Conservation (phyloP, 2,888 invertebrate genomes). For the Torymus tubicola region DNA sequence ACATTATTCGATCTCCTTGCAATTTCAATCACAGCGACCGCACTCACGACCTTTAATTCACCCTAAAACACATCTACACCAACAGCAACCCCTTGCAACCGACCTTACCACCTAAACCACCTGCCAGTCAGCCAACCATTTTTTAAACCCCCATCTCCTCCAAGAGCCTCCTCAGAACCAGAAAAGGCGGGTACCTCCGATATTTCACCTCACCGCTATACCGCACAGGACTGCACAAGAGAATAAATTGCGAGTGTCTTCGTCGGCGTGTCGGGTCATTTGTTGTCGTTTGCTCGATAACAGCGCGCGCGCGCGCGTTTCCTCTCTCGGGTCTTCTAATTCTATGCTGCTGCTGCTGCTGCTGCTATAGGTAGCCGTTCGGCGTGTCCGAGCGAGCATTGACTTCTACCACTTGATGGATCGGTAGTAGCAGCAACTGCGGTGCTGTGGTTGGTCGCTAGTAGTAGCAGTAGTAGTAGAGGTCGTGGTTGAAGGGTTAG, state of each 20-base stretch:
- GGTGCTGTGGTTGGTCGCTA: too few relatives aligned
- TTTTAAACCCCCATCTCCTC: too few relatives aligned
- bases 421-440: background rate
- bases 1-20: too few relatives aligned
- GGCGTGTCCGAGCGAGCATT: conserved; percentile 21
- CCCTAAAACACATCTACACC: too few relatives aligned
- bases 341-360: background rate
- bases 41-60: too few relatives aligned
- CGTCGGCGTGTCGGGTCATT: conserved; percentile 68
- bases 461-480: too few relatives aligned
- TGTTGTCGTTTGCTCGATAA: conserved; percentile 72
- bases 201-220: conserved; percentile 22
- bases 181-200: background rate
- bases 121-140: too few relatives aligned
- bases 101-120: too few relatives aligned
- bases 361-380: background rate
- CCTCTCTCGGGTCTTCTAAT: conserved; percentile 43
- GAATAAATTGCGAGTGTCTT: conserved; percentile 73
- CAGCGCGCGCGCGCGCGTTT: conserved; percentile 38
- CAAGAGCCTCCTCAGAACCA: background rate
- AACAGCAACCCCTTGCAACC: too few relatives aligned
- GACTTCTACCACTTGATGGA: conserved; percentile 49
- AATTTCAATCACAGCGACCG: too few relatives aligned
- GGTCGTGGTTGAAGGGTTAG: too few relatives aligned
- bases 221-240: background rate